Evolutionary conservation across 2,888 invertebrate species (phyloP).

Genomic region (Lasioglossum villosulum): DNA sequence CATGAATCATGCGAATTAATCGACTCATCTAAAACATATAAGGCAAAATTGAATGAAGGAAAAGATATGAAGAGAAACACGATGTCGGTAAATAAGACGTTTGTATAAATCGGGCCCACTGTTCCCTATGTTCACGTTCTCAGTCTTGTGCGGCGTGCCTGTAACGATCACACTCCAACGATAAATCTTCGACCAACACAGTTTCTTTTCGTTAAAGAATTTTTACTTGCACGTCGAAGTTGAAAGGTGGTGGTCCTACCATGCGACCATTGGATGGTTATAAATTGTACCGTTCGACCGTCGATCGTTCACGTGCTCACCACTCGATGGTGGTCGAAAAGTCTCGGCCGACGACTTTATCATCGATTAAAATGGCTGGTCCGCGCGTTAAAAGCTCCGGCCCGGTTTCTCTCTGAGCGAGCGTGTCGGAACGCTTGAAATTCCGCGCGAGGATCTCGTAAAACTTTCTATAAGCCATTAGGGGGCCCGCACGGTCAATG

Average conservation of each 20-base stretch:
- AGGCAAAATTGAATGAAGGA: neutral
- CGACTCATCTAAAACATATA: no score
- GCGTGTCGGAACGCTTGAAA: conserved; percentile 42
- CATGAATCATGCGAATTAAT: no score
- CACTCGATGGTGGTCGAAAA: conserved; percentile 18
- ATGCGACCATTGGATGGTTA: neutral
- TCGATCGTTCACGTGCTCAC: conserved; percentile 1
- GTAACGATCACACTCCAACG: neutral
- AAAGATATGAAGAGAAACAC: neutral
- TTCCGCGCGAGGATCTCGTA: conserved; percentile 49
- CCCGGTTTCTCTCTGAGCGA: conserved; percentile 14
- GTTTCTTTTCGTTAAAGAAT: neutral
- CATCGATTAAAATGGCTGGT: conserved; percentile 42
- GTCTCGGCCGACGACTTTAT: conserved; percentile 30
- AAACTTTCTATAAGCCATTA: conserved; percentile 59
- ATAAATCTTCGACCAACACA: neutral
- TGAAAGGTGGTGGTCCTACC: neutral
- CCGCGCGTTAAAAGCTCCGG: conserved; percentile 37
- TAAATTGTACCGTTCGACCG: conserved; percentile 16
- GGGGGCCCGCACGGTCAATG: conserved; percentile 42
- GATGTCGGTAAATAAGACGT: neutral
- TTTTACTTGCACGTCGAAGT: neutral
- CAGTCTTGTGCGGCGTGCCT: neutral
- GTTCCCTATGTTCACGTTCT: conserved; percentile 1
- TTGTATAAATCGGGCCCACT: neutral